phyloP scores from a whole-genome alignment of 2,113 vertebrate species.

The Neomonachus schauinslandi region DNA sequence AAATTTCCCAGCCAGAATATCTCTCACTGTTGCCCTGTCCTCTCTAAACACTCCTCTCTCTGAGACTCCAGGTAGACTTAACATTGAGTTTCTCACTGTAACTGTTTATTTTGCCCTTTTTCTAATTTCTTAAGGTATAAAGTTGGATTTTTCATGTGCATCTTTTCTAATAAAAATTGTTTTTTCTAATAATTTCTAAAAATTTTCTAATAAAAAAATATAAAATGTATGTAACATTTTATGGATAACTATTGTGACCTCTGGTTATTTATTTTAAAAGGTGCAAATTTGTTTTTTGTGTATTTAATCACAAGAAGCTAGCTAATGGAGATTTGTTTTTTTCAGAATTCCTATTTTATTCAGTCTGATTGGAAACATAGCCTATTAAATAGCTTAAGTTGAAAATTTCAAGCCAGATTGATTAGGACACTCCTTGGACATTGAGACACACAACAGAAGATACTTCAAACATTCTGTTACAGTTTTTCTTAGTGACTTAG shows the following conservation, averaged over 20 bases:
- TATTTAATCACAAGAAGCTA: conserved; percentile 69
- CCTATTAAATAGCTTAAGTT: neutral
- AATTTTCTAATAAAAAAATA: neutral
- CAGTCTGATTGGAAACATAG: conserved; percentile 32
- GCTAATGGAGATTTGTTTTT: neutral
- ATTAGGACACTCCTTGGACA: neutral
- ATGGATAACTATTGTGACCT: neutral
- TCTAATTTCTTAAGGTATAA: neutral
- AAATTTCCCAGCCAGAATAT: neutral
- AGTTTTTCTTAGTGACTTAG: conserved; percentile 38
- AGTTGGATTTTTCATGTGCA: neutral
- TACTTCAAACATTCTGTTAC: neutral
- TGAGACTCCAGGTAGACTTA: neutral
- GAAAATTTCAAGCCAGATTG: conserved; percentile 13
- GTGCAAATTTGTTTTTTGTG: conserved; percentile 70
- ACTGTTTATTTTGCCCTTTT: conserved; percentile 19
- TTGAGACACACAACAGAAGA: neutral
- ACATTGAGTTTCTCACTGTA: neutral
- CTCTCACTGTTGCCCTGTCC: neutral
- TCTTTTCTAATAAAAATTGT: neutral
- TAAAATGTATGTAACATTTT: neutral
- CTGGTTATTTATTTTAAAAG: conserved; percentile 71
- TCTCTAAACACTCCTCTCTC: neutral
- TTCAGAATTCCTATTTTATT: conserved; percentile 12
- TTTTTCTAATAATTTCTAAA: no score